Conservation (phyloP, 2,113 vertebrate species). For the Peucedramus taeniatus region DNA sequence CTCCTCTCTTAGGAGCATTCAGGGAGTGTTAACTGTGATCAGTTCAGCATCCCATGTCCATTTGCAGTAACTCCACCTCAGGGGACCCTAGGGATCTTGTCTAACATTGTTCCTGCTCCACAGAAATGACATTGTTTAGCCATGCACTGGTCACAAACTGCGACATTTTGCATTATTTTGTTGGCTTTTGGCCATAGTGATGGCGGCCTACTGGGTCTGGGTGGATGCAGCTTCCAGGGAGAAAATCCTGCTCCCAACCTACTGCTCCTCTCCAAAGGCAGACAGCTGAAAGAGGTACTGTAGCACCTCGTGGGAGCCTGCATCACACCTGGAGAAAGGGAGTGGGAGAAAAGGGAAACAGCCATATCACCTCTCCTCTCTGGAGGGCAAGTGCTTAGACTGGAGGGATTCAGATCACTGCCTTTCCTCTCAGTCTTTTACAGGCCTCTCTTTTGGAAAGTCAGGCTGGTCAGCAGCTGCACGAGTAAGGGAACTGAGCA, state of each 20-base stretch:
- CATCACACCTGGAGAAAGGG: neutral
- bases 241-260: neutral
- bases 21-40: neutral
- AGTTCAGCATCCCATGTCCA: neutral
- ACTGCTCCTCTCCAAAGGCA: neutral
- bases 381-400: neutral
- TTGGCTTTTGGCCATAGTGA: neutral
- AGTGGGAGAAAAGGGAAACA: neutral
- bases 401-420: neutral
- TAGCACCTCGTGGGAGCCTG: neutral
- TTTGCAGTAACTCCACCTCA: constrained; percentile 13
- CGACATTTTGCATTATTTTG: neutral
- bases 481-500: neutral
- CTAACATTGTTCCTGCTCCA: neutral
- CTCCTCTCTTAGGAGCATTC: neutral
- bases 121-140: constrained; percentile 9
- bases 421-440: neutral
- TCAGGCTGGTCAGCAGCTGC: neutral
- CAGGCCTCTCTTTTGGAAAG: neutral
- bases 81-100: neutral
- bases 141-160: neutral
- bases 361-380: neutral
- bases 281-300: neutral
- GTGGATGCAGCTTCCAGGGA: neutral
- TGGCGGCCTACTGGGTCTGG: neutral